Conservation (phyloP, 2,113 vertebrate genomes). For the Python bivittatus region DNA sequence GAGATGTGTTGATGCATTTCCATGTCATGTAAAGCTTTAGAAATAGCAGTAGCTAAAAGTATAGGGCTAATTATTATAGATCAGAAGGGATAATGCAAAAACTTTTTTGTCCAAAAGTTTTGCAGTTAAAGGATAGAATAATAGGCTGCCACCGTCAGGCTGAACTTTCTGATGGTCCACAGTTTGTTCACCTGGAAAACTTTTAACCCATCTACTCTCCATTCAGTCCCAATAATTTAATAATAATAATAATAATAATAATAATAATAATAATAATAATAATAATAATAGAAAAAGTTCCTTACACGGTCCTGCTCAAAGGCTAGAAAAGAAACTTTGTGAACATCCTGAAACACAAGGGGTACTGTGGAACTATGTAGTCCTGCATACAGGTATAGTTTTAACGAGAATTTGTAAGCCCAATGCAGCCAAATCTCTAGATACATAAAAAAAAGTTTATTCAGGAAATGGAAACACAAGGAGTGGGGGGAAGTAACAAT, state of each 20-base stretch:
- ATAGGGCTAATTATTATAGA: background rate
- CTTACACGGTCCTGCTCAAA: no score
- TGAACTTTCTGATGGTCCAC: background rate
- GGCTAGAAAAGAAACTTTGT: background rate
- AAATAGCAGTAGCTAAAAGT: background rate
- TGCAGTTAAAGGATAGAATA: background rate
- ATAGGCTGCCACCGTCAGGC: background rate
- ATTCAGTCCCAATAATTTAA: background rate
- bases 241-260: no score
- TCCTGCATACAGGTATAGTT: background rate
- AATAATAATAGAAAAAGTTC: no score
- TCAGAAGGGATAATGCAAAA: background rate
- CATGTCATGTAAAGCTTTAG: background rate
- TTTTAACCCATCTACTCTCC: background rate
- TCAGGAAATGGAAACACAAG: background rate
- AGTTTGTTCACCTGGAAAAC: background rate
- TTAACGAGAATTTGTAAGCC: background rate
- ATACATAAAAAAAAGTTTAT: background rate
- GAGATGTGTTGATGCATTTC: background rate
- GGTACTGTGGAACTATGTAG: background rate
- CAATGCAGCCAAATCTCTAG: background rate
- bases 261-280: no score
- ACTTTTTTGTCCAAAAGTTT: background rate
- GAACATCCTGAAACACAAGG: background rate
- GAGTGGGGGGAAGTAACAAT: background rate